Evolutionary conservation across 2,113 vertebrate genomes (phyloP).

Genomic region (Limnothrissa miodon): DNA sequence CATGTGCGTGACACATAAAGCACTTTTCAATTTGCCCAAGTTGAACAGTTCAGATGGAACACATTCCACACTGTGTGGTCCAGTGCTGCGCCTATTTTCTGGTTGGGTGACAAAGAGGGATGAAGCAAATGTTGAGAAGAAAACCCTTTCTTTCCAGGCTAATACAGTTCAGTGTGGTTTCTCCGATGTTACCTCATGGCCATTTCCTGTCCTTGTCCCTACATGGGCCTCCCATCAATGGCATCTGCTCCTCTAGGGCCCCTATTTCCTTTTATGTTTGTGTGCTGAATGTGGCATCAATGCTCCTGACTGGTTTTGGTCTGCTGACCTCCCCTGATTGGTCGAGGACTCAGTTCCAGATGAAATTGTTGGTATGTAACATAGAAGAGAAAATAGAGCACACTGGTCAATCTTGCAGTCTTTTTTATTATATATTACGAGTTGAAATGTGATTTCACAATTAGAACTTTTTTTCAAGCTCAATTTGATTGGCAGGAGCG

Average conservation of each 20-base stretch:
- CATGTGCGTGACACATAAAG: neutral
- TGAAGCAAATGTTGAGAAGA: neutral
- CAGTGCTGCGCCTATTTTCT: neutral
- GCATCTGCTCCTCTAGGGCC: neutral
- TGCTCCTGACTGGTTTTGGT: neutral
- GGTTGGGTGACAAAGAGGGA: neutral
- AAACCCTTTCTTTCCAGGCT: neutral
- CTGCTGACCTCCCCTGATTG: neutral
- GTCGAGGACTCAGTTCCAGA: neutral
- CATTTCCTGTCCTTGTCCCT: neutral
- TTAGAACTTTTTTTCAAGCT: too few relatives aligned
- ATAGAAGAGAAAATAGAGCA: too few relatives aligned
- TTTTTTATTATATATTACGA: too few relatives aligned
- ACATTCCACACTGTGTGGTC: constrained; percentile 11
- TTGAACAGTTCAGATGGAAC: neutral
- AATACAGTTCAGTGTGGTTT: neutral
- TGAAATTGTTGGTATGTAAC: too few relatives aligned
- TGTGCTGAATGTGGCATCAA: neutral
- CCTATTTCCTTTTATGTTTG: neutral
- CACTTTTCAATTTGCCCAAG: neutral
- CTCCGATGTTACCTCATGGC: neutral
- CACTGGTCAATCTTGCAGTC: too few relatives aligned
- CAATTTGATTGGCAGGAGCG: too few relatives aligned
- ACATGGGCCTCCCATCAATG: neutral
- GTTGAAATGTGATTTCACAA: too few relatives aligned